phyloP scores from a whole-genome alignment of 2,888 invertebrate genomes.

The Dryocosmus kuriphilus region DNA sequence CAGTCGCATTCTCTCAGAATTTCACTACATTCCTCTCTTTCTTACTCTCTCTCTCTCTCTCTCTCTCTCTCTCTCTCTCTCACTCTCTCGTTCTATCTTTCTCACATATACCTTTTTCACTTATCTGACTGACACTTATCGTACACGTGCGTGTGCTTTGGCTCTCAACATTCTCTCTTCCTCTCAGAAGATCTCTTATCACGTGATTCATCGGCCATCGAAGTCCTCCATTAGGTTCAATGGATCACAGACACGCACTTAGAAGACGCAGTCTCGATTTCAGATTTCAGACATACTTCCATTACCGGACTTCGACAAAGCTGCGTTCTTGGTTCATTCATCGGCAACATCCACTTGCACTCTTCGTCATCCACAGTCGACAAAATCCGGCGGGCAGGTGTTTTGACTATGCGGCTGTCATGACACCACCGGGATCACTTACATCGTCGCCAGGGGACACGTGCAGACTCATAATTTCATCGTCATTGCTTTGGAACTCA shows the following conservation, averaged over 20 bases:
- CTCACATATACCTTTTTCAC: constrained; percentile 9
- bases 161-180: constrained; percentile 46
- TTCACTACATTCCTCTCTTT: background rate
- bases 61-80: constrained; percentile 14
- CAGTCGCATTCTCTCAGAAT: constrained; percentile 43
- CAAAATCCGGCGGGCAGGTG: constrained; percentile 62
- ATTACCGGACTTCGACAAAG: constrained; percentile 62
- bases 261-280: constrained; percentile 57
- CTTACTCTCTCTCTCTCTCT: background rate
- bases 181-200: constrained; percentile 50
- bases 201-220: constrained; percentile 58
- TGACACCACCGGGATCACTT: constrained; percentile 57
- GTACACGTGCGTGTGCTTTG: constrained; percentile 32
- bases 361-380: constrained; percentile 66
- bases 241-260: constrained; percentile 61
- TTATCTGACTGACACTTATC: constrained; percentile 28
- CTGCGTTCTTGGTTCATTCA: constrained; percentile 60
- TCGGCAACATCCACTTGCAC: constrained; percentile 70
- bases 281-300: constrained; percentile 63
- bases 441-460: constrained; percentile 67
- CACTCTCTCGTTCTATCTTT: constrained; percentile 11
- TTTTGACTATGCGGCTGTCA: constrained; percentile 37
- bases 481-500: constrained; percentile 69
- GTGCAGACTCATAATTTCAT: constrained; percentile 71
- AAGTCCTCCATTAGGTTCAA: constrained; percentile 58